Conservation (phyloP, 2,797 vertebrate species). For the Orientallactaga sibirica region DNA sequence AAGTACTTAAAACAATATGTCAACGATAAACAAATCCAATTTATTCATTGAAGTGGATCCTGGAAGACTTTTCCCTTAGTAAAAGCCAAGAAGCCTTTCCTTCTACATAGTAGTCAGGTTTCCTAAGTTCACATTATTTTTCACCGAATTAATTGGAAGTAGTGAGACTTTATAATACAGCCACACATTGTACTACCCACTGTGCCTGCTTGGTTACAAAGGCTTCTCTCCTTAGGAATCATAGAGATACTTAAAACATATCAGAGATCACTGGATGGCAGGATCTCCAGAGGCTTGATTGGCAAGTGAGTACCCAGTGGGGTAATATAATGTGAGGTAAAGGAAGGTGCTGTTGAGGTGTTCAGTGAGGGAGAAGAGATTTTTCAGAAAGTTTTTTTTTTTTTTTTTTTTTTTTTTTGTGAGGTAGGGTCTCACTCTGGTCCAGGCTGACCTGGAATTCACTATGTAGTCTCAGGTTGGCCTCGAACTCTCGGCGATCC, state of each 20-base stretch:
- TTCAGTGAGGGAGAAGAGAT: background rate
- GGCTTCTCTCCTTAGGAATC: background rate
- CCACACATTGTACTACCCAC: background rate
- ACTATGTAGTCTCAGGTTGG: too few relatives aligned
- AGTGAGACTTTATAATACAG: conserved; percentile 8
- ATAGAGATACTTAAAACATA: background rate
- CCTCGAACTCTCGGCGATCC: too few relatives aligned
- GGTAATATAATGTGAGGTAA: background rate
- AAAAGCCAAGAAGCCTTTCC: background rate
- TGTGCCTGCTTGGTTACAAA: conserved; percentile 1
- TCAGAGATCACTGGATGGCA: background rate
- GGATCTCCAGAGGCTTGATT: background rate
- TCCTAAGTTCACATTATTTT: background rate
- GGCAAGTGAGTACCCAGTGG: background rate
- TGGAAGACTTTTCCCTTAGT: background rate
- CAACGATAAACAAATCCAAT: conserved; percentile 40
- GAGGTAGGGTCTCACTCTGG: too few relatives aligned
- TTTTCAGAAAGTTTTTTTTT: background rate
- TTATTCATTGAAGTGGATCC: conserved; percentile 27
- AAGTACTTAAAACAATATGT: conserved; percentile 41
- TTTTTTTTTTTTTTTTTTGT: too few relatives aligned
- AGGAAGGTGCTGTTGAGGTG: background rate
- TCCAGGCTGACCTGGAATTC: too few relatives aligned
- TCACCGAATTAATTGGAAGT: background rate
- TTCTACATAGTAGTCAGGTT: background rate